Percentiles rank a stretch among this genome's conserved stretches.
phyloP scores from a whole-genome alignment of 2,888 invertebrate genomes.

The Sussaba pulchella region DNA sequence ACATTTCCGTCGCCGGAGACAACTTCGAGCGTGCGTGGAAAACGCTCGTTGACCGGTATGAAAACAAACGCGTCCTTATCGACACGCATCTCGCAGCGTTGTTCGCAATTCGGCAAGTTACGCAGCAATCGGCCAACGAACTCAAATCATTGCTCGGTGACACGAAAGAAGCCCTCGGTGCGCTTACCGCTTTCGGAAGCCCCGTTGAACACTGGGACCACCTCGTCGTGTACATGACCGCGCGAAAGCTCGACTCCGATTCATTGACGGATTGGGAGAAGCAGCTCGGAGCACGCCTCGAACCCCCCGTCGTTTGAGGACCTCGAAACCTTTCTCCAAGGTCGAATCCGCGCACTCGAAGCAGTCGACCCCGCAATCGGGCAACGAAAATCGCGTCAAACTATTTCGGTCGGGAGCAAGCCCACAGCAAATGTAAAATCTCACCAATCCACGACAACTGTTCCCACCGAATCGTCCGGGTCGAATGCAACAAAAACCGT shows the following conservation, averaged over 20 bases:
- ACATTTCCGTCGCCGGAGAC: conserved; percentile 24
- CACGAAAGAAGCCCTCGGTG: conserved; percentile 36
- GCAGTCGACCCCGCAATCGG: conserved; percentile 1
- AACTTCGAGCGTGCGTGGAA: conserved; percentile 55
- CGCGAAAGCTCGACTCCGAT: conserved; percentile 21
- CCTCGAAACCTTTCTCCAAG: conserved; percentile 28
- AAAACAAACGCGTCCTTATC: conserved; percentile 13
- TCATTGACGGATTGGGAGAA: conserved; percentile 42
- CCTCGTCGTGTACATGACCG: conserved; percentile 13
- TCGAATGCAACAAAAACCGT: not conserved
- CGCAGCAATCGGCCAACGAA: conserved; percentile 2
- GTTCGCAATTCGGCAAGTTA: not conserved
- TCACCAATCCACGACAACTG: not conserved
- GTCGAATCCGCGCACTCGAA: conserved; percentile 33
- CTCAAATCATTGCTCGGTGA: conserved; percentile 27
- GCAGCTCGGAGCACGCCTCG: not conserved
- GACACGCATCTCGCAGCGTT: conserved; percentile 47
- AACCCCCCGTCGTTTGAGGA: conserved; percentile 6
- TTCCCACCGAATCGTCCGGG: not conserved
- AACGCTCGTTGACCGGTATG: conserved; percentile 21
- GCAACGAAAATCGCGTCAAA: not conserved
- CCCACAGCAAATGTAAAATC: not conserved
- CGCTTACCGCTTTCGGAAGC: conserved; percentile 32
- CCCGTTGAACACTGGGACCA: conserved; percentile 34
- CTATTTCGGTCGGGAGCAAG: not conserved